Evolutionary conservation across 2,113 vertebrate genomes (phyloP).

Genomic region (Geococcyx californianus): DNA sequence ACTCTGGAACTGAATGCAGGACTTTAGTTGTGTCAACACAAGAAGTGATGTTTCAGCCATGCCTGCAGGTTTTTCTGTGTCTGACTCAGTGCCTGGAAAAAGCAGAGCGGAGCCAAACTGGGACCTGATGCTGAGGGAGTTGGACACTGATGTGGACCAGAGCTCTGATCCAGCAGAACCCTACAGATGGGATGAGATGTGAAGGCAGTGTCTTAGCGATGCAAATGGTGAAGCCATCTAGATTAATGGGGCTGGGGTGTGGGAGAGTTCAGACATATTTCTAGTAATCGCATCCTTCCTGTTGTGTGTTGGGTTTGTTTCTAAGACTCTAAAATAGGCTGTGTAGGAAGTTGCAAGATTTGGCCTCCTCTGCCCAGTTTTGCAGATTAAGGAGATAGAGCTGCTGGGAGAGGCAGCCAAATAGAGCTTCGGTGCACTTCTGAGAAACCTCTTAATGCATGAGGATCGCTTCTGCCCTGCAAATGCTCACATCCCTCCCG

Average conservation of each 20-base stretch:
- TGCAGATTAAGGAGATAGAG: neutral
- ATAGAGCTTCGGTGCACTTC: neutral
- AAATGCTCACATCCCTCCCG: neutral
- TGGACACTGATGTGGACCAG: neutral
- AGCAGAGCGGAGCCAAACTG: neutral
- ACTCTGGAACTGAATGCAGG: no score
- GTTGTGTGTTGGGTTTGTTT: neutral
- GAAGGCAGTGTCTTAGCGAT: neutral
- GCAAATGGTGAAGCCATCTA: neutral
- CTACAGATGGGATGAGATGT: neutral
- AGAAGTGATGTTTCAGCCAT: accelerated
- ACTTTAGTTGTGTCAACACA: neutral
- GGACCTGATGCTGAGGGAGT: neutral
- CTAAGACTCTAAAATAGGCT: neutral
- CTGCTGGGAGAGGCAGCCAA: neutral
- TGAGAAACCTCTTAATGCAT: neutral
- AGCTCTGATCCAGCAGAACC: neutral
- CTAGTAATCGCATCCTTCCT: conserved; percentile 9
- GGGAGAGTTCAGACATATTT: neutral
- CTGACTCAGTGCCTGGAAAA: neutral
- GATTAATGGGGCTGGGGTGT: neutral
- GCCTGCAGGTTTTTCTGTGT: accelerated
- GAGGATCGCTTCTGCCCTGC: neutral
- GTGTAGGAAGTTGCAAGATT: conserved; percentile 21
- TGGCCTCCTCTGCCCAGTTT: neutral